phyloP scores from a whole-genome alignment of 1,140 invertebrate species.

The Drosophila hydei region DNA sequence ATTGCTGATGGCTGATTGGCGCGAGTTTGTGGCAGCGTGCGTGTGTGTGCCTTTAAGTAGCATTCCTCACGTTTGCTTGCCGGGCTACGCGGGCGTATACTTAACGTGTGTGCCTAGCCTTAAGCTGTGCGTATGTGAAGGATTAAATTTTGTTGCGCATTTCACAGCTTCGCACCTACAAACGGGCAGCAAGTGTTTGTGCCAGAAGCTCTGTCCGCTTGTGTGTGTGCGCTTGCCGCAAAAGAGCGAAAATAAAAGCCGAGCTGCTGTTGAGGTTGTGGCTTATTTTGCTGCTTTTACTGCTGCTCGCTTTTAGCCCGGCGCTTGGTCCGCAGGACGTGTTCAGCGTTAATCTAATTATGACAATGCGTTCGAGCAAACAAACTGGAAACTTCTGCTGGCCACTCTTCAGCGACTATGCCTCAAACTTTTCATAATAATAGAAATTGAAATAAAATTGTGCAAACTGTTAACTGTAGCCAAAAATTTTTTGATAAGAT shows the following conservation, averaged over 20 bases:
- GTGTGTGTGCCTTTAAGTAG: background rate
- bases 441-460: constrained; percentile 10
- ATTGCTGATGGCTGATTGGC: constrained; percentile 47
- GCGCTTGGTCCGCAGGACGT: constrained; percentile 13
- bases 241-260: background rate
- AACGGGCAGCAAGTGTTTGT: background rate
- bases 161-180: constrained; percentile 2
- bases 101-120: constrained; percentile 14
- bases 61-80: constrained; percentile 7
- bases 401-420: background rate
- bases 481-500: background rate
- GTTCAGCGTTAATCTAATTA: constrained; percentile 64
- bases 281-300: constrained; percentile 8
- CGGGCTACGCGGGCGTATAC: constrained; percentile 24
- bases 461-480: background rate
- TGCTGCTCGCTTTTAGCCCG: background rate
- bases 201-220: background rate
- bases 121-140: background rate
- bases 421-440: background rate
- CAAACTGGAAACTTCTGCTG: constrained; percentile 23
- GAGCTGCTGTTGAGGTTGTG: background rate
- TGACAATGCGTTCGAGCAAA: constrained; percentile 27
- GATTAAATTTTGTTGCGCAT: constrained; percentile 6
- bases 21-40: background rate
- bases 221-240: background rate